phyloP scores from a whole-genome alignment of 2,797 vertebrate species.

The Ambastaia sidthimunki region DNA sequence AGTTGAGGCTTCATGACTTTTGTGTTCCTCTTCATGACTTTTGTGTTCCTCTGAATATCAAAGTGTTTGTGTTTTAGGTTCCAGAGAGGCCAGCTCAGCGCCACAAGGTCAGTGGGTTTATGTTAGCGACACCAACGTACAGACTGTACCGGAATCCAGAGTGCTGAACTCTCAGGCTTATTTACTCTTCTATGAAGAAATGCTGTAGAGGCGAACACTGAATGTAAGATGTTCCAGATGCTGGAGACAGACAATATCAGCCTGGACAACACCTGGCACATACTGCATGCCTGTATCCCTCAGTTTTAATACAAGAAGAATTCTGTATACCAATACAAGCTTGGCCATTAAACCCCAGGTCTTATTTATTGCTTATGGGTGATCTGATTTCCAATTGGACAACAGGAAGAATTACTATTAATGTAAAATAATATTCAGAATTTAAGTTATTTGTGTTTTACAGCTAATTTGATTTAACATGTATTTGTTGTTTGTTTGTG shows the following conservation, averaged over 20 bases:
- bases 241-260: conserved; percentile 19
- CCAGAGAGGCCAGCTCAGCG: conserved; percentile 79
- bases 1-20: conserved; percentile 34
- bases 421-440: conserved; percentile 41
- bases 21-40: neutral
- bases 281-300: conserved; percentile 27
- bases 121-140: conserved; percentile 91
- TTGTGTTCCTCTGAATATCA: neutral
- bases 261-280: neutral
- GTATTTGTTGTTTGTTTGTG: conserved; percentile 54
- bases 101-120: conserved; percentile 91
- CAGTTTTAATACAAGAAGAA: conserved; percentile 19
- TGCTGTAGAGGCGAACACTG: conserved; percentile 69
- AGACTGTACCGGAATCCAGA: conserved; percentile 92
- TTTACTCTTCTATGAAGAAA: conserved; percentile 96
- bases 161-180: conserved; percentile 97
- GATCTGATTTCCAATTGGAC: neutral
- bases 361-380: neutral
- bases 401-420: neutral
- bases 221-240: neutral
- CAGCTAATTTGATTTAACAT: conserved; percentile 44
- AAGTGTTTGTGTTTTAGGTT: conserved; percentile 74
- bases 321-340: conserved; percentile 26
- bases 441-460: conserved; percentile 63
- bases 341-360: neutral